Evolutionary conservation across 1,140 invertebrate species (phyloP).

Genomic region (Bombus confusus): DNA sequence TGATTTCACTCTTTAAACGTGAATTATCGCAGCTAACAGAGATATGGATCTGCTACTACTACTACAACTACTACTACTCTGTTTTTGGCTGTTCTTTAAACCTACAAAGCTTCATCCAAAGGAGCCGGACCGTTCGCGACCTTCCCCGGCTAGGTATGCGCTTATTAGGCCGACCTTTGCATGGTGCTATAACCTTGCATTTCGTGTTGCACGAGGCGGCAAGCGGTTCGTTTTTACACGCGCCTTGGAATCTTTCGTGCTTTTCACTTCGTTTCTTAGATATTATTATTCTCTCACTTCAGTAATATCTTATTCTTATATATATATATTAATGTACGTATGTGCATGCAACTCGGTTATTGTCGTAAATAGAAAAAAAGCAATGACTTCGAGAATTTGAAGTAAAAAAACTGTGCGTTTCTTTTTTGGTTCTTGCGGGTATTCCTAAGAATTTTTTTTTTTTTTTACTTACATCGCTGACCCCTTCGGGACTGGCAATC

Average conservation of each 20-base stretch:
- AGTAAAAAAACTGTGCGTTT: neutral
- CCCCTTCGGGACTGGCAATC: conserved; percentile 82
- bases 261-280: neutral
- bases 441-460: neutral
- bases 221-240: neutral
- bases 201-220: neutral
- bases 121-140: too few species aligned
- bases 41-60: too few species aligned
- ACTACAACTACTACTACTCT: too few species aligned
- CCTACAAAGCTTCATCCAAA: too few species aligned
- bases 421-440: neutral
- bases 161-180: conserved; percentile 42
- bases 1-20: too few species aligned
- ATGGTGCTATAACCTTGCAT: conserved; percentile 36
- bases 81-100: too few species aligned
- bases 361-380: neutral
- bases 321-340: too few species aligned
- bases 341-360: neutral
- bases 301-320: neutral
- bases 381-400: neutral
- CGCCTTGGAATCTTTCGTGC: neutral
- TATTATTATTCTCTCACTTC: neutral
- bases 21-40: too few species aligned
- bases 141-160: too few species aligned
- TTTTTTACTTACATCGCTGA: conserved; percentile 77